Base-by-base conservation (phyloP, 2,113 vertebrate species). In the cattle (Bos taurus) region DNA sequence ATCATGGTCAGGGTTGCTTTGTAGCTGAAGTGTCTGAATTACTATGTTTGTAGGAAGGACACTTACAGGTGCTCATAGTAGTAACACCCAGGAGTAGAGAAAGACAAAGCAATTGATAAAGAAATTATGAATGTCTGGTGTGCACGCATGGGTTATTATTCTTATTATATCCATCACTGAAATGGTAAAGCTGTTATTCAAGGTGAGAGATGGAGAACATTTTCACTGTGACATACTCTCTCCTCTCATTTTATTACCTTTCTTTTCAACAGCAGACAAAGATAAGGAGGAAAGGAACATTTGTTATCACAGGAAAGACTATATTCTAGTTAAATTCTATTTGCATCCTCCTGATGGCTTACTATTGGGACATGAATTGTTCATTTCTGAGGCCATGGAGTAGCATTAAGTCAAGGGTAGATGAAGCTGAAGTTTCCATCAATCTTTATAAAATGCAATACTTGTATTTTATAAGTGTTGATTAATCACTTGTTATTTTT, bases 141-240 rank as follows among this genome's bases (percentile, higher is more conserved):
- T 10, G 30, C 6, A 67, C 36, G 54, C 33, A 3, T 93, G 81
- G 71, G 21, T 95, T 98, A 52, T 98, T 98, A 92, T 93, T 88
- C 56, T 46, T 96, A 91, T 67, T 78, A 19, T 87, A 95, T 93
- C 71, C 97, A 80, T 88, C 95, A 59, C 50, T 97, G 93, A 97
- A 97, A 80, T 84, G 21, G 16, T 94, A 91, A 98, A 91, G 26
- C 91, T 98, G 36, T 96, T 98, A 97, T 97, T 94, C 96, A 96
- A 94, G 91, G 92, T 94, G 93, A 98, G 71, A 83, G 89, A 77
- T 95, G 89, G 48, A 95, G 54, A 54, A 91, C 60, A 81, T 60
- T 98, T 98, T 83, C 64, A 91, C 81, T 95, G 87, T 95, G 28
- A 98, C 84, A 91, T 30, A 94, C 78, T 93, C 94, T 94, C 93